Percentiles rank a stretch among this genome's conserved stretches.
These are phyloP conservation scores for Naso thynnoides DNA, from an alignment of 2,797 vertebrate species.

Conservation along the genomic window DNA sequence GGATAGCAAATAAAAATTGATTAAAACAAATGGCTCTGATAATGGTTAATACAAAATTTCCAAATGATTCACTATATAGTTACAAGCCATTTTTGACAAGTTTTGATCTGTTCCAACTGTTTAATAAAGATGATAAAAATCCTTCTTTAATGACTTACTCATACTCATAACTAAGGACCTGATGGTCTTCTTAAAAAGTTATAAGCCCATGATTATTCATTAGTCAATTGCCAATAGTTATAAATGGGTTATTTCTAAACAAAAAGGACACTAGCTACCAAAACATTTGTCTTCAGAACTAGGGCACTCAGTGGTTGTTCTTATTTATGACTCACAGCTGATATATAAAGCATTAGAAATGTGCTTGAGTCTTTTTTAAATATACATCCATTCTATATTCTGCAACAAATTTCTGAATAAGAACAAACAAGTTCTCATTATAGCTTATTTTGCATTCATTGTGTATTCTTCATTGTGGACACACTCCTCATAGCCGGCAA, in stretches of 20 bases:
- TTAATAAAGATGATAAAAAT: background rate
- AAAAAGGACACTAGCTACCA: background rate
- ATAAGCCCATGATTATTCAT: background rate
- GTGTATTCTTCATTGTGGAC: background rate
- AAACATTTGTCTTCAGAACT: background rate
- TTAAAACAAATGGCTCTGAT: background rate
- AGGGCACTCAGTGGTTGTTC: background rate
- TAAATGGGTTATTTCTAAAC: background rate
- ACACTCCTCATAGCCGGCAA: background rate
- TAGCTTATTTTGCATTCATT: background rate
- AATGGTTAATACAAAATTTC: background rate
- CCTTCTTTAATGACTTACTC: background rate
- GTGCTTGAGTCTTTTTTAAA: background rate
- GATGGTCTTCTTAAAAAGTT: background rate
- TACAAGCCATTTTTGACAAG: background rate
- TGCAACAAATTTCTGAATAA: background rate
- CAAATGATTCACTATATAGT: background rate
- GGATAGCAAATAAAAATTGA: background rate
- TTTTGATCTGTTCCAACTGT: too few species aligned
- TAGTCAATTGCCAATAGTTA: background rate
- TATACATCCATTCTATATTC: background rate
- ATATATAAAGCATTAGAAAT: background rate
- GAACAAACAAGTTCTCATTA: background rate
- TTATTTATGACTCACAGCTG: background rate
- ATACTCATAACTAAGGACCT: background rate